Evolutionary conservation across 2,797 vertebrate genomes (phyloP).

Genomic region (Anas bahamensis): DNA sequence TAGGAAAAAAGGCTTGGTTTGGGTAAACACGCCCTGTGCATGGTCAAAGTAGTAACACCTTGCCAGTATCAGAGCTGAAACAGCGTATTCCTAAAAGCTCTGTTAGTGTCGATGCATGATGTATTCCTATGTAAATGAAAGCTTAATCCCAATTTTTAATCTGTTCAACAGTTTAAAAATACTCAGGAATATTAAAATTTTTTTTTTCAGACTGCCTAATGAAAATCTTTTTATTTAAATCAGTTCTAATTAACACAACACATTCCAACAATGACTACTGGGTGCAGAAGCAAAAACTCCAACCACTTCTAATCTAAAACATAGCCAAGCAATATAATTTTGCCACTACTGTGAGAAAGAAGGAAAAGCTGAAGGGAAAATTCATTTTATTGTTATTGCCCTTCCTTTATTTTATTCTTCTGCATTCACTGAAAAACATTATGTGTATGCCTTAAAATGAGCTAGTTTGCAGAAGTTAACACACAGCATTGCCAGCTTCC

Average conservation of each 20-base stretch:
- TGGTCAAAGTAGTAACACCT: background rate
- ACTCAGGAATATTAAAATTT: background rate
- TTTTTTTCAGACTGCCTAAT: background rate
- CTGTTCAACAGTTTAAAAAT: background rate
- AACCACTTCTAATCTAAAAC: background rate
- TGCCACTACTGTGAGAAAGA: background rate
- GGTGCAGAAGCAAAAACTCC: background rate
- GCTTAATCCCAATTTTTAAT: background rate
- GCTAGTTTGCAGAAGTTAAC: background rate
- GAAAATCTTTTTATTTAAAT: constrained; percentile 18
- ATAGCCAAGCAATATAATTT: background rate
- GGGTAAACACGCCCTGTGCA: background rate
- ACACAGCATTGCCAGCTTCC: background rate
- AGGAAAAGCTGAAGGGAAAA: background rate
- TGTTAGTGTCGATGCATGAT: background rate
- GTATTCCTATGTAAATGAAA: background rate
- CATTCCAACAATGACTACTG: background rate
- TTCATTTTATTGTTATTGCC: background rate
- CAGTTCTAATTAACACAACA: background rate
- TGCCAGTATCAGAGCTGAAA: background rate
- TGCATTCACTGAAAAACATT: background rate
- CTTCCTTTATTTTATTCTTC: background rate
- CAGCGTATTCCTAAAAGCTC: background rate
- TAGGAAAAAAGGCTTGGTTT: background rate
- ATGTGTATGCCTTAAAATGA: background rate